Conservation (phyloP, 2,888 invertebrate genomes). For the Dynastes grantii region DNA sequence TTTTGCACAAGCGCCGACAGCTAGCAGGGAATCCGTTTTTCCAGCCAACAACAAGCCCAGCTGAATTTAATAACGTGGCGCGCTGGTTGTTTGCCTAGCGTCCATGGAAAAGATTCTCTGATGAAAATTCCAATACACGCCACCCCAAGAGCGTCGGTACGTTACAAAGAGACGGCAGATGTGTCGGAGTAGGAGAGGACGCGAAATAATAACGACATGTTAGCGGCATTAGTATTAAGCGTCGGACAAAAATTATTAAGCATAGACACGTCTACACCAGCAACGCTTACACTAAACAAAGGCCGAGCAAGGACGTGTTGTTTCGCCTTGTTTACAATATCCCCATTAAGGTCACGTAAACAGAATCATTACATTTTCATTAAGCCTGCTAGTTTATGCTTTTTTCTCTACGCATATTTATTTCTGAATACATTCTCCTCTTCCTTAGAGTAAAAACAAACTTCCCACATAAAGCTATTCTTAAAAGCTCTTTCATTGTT, state of each 20-base stretch:
- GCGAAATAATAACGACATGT: slow-evolving; percentile 36
- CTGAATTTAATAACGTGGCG: slow-evolving; percentile 41
- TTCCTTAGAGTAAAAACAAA: no score
- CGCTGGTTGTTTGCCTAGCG: slow-evolving; percentile 42
- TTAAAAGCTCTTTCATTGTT: no score
- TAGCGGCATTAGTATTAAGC: slow-evolving; percentile 38
- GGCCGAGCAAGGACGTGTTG: neutral
- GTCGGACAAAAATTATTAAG: slow-evolving; percentile 29
- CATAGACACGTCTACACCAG: slow-evolving; percentile 10
- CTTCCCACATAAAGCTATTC: no score
- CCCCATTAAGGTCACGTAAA: slow-evolving; percentile 28
- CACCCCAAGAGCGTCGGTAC: slow-evolving; percentile 14
- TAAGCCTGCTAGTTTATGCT: neutral
- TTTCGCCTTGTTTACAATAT: slow-evolving; percentile 28
- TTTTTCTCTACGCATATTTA: neutral
- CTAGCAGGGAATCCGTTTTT: slow-evolving; percentile 34
- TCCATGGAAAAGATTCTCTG: slow-evolving; percentile 37
- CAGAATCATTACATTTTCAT: neutral
- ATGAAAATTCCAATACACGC: slow-evolving; percentile 44
- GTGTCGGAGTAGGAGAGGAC: neutral
- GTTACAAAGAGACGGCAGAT: slow-evolving; percentile 14
- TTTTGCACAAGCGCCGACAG: slow-evolving; percentile 21
- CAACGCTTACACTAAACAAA: neutral
- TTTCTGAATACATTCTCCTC: no score
- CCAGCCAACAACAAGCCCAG: slow-evolving; percentile 23